Base-by-base conservation (phyloP, 2,888 invertebrate genomes). In the Frankliniella fusca region DNA sequence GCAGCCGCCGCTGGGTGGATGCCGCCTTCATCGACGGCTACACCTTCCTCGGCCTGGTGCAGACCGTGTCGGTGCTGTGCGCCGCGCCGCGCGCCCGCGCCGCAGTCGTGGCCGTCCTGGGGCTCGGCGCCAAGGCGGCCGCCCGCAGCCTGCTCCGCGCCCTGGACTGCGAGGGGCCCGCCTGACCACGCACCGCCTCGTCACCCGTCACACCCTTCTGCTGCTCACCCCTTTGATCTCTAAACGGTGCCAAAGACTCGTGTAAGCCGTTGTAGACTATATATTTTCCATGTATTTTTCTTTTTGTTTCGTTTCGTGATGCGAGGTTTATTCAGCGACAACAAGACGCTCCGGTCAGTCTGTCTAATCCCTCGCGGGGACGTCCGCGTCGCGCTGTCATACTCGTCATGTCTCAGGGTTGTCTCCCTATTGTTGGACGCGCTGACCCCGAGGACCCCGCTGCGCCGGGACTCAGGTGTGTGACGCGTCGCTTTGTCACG, bases 31-130 rank as follows among this genome's bases (percentile, higher is more conserved):
- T 76, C 70, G 70, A 27, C 70, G 70, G 70, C 70, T 76, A 76
- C 70, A 76, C 70, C 23, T 76, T 76, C 70, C 70, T 76, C 11
- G 70, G 27, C 23, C 70, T 76, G 23, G 27, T 27, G 70, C 70
- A 76, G 70, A 76, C 70, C 70, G 70, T 76, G 70, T 76, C 70
- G 23, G 70, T 76, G 70, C 70, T 76, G 70, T 76, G 70, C 70
- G 23, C 70, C 70, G 70, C 70, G 70, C 70, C 70, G 11, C 27
- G 70, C 2, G 12, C 70, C 70, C 23, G 23, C 27, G 70, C 70
- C 70, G 70, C 70, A 27, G 10, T 9, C 27, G 70, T 76, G 23
- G 70, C 27, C 23, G 70, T 27, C 27, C 70, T 76, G 70, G 70
- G 70, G 70, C 70, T 76, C 11, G 70, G 27, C 70, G 70, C 70